A percentile compares a stretch with the other conserved stretches of the same genome.
Conservation (phyloP, 2,113 vertebrate genomes). For the Ictalurus punctatus region DNA sequence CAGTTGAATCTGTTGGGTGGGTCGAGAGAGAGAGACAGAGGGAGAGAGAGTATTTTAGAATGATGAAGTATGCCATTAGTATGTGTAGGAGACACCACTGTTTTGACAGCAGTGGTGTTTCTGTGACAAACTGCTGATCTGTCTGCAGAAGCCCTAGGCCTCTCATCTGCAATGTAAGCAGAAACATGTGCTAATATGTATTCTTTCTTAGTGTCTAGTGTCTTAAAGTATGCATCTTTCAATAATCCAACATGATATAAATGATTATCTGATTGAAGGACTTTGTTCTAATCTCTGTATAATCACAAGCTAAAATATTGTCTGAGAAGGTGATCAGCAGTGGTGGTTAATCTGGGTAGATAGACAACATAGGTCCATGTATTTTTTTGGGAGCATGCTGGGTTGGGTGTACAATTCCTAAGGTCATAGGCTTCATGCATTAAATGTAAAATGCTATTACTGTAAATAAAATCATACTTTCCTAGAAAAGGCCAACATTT, state of each 20-base stretch:
- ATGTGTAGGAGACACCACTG: slow-evolving; percentile 2
- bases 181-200: slow-evolving; percentile 33
- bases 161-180: slow-evolving; percentile 32
- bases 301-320: background rate
- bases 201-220: slow-evolving; percentile 24
- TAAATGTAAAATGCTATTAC: background rate
- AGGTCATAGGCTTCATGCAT: background rate
- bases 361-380: background rate
- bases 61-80: slow-evolving; percentile 23
- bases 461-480: slow-evolving; percentile 22
- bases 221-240: slow-evolving; percentile 10
- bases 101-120: slow-evolving; percentile 22
- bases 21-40: slow-evolving; percentile 4
- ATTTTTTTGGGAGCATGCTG: background rate
- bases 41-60: slow-evolving; percentile 7
- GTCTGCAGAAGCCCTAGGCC: slow-evolving; percentile 32
- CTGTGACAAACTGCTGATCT: slow-evolving; percentile 41
- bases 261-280: background rate
- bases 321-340: background rate
- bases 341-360: background rate
- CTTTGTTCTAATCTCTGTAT: background rate
- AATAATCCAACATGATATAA: slow-evolving; percentile 6
- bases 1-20: background rate
- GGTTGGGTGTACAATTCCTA: background rate
- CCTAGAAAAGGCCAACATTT: slow-evolving; percentile 16